Evolutionary conservation across 37 sponge, comb jelly and placozoan species (phyloP), one percentile per base, ranked within the genome.

Genomic region (Tethya wilhelma): DNA sequence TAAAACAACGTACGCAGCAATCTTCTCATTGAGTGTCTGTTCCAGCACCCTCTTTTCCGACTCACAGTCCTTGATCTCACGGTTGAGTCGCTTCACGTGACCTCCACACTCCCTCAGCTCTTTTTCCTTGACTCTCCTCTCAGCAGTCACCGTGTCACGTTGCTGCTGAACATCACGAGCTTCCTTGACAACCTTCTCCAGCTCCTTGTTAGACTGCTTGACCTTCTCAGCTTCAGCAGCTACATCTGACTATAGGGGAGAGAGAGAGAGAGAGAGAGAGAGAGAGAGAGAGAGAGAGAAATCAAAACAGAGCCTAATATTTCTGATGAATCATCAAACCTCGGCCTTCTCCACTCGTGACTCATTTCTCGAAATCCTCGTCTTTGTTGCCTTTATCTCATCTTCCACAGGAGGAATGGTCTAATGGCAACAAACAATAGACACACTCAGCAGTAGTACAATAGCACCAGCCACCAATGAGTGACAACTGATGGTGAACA

Each of bases 101-200:
- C n/a, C 49, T 3, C 31, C 33, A n/a, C 33, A 28, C 28, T 62
- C 75, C 34, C 38, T 77, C 0, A 65, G 32, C n/a, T n/a, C 45
- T 19, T 68, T 71, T 17, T 90, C 75, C 63, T 79, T 84, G 38
- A 43, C 75, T 43, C 68, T 85, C 68, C 56, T 74, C 78, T 90
- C 86, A 0, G 33, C 30, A 1, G 39, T 62, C 11, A 76, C 28
- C 17, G 14, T 36, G 14, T 70, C 77, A 31, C 67, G 76, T 78
- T 81, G 63, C 17, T 71, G 25, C 45, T 73, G 43, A 26, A 91
- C 38, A 20, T 57, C 67, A 30, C 44, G 58, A 38, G 71, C 71
- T 56, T 78, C 71, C 30, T 70, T 67, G 55, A 72, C 66, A 0
- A 75, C 30, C 14, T 64, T 44, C 5, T 56, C 57, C 23, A 90